Evolutionary conservation across 2,888 invertebrate genomes (phyloP).

Genomic region (Linyphia triangularis): DNA sequence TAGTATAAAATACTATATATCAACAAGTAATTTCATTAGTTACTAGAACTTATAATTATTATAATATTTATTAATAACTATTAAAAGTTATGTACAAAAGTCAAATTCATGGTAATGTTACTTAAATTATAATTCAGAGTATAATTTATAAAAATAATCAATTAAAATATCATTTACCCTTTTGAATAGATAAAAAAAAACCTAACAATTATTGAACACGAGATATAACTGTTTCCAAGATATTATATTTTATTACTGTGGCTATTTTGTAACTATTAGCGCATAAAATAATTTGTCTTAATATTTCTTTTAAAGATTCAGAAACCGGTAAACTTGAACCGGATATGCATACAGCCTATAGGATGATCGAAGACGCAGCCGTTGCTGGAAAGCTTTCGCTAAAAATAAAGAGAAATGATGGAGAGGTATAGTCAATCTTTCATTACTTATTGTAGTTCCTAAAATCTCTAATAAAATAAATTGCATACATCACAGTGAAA

Average conservation of each 20-base stretch:
- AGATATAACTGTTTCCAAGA: no score
- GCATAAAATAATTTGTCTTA: no score
- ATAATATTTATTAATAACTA: no score
- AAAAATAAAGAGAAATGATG: slow-evolving; percentile 30
- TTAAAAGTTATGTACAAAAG: no score
- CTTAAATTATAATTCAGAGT: no score
- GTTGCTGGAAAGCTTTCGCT: slow-evolving; percentile 10
- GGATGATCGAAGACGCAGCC: slow-evolving; percentile 39
- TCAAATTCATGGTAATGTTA: no score
- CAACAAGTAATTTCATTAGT: no score
- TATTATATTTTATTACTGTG: no score
- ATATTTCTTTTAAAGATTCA: neutral
- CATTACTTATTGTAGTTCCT: no score
- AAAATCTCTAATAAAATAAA: neutral
- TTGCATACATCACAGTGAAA: neutral
- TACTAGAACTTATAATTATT: no score
- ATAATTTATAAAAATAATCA: neutral
- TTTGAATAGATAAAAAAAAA: neutral
- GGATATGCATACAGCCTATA: slow-evolving; percentile 40
- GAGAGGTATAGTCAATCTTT: slow-evolving; percentile 40
- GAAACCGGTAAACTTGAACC: slow-evolving; percentile 13
- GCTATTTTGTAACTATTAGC: no score
- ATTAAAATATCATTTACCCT: neutral
- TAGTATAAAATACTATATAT: no score
- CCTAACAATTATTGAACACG: neutral